Conservation (phyloP, 1,140 invertebrate genomes). For the Dysdera silvatica region DNA sequence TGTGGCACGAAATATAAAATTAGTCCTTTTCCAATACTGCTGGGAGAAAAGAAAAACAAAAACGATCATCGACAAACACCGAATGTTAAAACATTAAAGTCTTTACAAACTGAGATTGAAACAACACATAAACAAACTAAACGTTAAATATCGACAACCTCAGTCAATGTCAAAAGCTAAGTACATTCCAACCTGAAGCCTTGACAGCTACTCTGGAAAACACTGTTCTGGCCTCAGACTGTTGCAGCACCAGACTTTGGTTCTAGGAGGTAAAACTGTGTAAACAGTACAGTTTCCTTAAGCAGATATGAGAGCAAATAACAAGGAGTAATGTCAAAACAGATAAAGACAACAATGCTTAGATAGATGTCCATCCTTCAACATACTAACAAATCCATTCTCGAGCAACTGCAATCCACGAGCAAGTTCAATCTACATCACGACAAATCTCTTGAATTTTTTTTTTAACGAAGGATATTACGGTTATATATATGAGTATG, state of each 20-base stretch:
- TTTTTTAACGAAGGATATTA: not conserved
- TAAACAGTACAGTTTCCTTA: constrained; percentile 12
- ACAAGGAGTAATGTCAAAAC: constrained; percentile 19
- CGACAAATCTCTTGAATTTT: constrained; percentile 15
- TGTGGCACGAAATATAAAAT: not conserved
- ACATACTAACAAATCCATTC: constrained; percentile 7
- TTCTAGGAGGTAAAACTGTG: constrained; percentile 20
- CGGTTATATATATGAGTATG: constrained; percentile 7
- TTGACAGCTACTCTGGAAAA: constrained; percentile 15
- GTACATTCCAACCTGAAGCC: constrained; percentile 19
- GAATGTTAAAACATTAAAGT: not conserved
- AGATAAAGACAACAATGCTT: constrained; percentile 27
- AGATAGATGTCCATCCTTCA: constrained; percentile 15
- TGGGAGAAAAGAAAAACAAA: not conserved
- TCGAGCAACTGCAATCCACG: constrained; percentile 16
- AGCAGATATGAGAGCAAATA: constrained; percentile 17
- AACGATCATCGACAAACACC: not conserved
- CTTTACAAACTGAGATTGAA: not conserved
- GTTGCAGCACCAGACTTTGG: constrained; percentile 22
- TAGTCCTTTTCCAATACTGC: not conserved
- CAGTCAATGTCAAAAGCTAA: constrained; percentile 20
- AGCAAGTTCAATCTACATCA: constrained; percentile 9
- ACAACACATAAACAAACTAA: constrained; percentile 25
- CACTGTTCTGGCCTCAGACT: constrained; percentile 21
- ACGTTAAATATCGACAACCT: constrained; percentile 16